Percentiles rank a stretch among this genome's conserved stretches.
phyloP scores from a whole-genome alignment of 1,140 invertebrate genomes.

The silkworm (Bombyx mori) region ASM3026992v2 NC_085117.1:14047001-14047500 shows the following conservation, averaged over 20 bases:
- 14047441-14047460: conserved; percentile 54
- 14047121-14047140: too few species aligned
- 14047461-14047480: conserved; percentile 57
- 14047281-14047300: conserved; percentile 75
- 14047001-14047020: too few species aligned
- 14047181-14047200: conserved; percentile 4
- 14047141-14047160: too few species aligned
- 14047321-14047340: background rate
- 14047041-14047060: too few species aligned
- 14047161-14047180: too few species aligned
- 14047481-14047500: conserved; percentile 24
- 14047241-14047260: conserved; percentile 58
- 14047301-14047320: conserved; percentile 74
- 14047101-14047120: too few species aligned
- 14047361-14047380: conserved; percentile 5
- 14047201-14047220: conserved; percentile 52
- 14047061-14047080: too few species aligned
- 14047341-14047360: background rate
- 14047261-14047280: conserved; percentile 75
- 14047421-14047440: conserved; percentile 63
- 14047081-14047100: too few species aligned
- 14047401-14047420: conserved; percentile 59
- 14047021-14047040: too few species aligned
- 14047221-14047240: conserved; percentile 50
- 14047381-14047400: conserved; percentile 47